These are phyloP conservation scores for Periphyllus acericola DNA, from an alignment of 2,888 invertebrate genomes.

Conservation along the genomic window DNA sequence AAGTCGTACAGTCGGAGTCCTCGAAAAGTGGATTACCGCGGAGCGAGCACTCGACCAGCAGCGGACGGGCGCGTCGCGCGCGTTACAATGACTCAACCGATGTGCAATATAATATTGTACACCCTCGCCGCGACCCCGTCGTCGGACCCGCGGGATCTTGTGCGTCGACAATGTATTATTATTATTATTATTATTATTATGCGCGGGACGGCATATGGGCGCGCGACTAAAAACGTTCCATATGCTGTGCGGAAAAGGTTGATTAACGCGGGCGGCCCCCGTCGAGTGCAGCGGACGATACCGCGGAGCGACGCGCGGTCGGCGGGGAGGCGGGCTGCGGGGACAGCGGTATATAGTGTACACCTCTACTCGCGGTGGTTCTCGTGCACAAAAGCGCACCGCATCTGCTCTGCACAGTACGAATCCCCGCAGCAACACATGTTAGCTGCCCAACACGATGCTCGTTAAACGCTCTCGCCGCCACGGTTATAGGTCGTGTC, in stretches of 20 bases:
- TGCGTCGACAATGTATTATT: too few relatives aligned
- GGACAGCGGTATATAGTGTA: too few relatives aligned
- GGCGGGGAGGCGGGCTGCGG: background rate
- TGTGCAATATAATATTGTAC: too few relatives aligned
- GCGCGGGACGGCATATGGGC: constrained; percentile 54
- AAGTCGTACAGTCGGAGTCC: background rate
- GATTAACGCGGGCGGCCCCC: constrained; percentile 57
- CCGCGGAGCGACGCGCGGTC: background rate
- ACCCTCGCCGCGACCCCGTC: background rate
- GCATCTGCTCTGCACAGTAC: constrained; percentile 46
- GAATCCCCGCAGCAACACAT: constrained; percentile 51
- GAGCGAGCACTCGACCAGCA: background rate
- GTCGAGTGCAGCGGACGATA: background rate
- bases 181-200: background rate
- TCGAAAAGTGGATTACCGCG: constrained; percentile 13
- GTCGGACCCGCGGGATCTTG: background rate
- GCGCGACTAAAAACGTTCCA: constrained; percentile 57
- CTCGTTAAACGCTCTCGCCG: constrained; percentile 53
- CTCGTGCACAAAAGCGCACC: constrained; percentile 30
- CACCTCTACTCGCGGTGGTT: constrained; percentile 24
- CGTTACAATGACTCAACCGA: background rate
- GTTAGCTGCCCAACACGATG: constrained; percentile 61
- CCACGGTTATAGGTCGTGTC: background rate
- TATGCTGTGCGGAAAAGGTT: constrained; percentile 62
- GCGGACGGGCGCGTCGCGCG: background rate